Conservation (phyloP, 2,797 vertebrate genomes). For the Sternotherus odoratus region DNA sequence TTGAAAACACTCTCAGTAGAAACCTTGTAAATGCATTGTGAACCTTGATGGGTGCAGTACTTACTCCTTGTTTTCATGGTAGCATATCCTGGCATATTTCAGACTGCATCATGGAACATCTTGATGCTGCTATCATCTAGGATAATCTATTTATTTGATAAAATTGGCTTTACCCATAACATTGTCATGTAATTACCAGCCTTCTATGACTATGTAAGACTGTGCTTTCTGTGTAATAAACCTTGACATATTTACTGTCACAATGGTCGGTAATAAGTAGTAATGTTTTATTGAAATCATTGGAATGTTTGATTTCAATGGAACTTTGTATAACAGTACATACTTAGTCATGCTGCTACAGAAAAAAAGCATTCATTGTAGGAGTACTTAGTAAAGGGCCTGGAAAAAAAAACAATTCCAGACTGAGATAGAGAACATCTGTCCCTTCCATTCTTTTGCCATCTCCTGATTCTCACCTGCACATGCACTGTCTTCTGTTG, state of each 20-base stretch:
- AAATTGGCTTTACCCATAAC: slow-evolving; percentile 11
- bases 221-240: not conserved
- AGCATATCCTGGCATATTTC: not conserved
- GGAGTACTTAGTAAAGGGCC: not conserved
- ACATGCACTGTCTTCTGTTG: slow-evolving; percentile 11
- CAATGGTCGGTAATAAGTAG: not conserved
- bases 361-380: not conserved
- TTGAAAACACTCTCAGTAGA: not conserved
- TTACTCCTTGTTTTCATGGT: not conserved
- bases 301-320: not conserved
- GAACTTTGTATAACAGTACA: not conserved
- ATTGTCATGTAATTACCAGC: not conserved
- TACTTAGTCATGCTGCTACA: slow-evolving; percentile 15
- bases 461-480: not conserved
- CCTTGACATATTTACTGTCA: not conserved
- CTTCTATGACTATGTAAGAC: not conserved
- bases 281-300: slow-evolving; percentile 35
- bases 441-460: not conserved
- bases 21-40: not conserved
- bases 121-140: not conserved
- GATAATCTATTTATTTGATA: not conserved
- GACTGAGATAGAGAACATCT: not conserved
- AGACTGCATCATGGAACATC: not conserved
- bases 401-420: slow-evolving; percentile 39
- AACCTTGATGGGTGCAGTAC: not conserved